phyloP scores from a whole-genome alignment of 2,113 vertebrate species.

The Herpetotheres cachinnans region DNA sequence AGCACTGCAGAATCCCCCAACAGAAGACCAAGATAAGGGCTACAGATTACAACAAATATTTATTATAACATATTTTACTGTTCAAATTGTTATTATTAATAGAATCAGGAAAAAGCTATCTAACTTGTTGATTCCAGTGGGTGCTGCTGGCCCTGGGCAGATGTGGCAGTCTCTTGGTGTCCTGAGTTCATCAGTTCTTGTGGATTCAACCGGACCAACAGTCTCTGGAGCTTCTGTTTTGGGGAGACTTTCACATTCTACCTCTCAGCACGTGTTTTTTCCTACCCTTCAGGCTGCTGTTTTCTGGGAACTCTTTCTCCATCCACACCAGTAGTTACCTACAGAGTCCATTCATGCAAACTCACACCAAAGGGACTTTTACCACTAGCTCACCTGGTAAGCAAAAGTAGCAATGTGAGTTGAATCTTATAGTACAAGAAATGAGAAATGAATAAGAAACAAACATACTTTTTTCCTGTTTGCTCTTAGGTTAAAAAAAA shows the following conservation, averaged over 20 bases:
- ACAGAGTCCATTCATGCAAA: not conserved
- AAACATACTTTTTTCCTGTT: not conserved
- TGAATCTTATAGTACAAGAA: not conserved
- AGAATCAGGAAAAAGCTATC: not conserved
- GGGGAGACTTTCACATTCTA: not conserved
- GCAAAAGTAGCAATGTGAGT: not conserved
- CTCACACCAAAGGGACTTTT: not conserved
- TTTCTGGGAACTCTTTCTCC: not conserved
- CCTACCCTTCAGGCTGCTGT: not conserved
- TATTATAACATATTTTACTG: not conserved
- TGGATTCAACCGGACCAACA: not conserved
- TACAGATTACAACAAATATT: not conserved
- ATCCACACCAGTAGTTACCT: not conserved
- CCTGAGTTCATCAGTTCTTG: not conserved
- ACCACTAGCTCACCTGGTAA: not conserved
- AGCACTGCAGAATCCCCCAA: not conserved
- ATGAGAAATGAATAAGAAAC: not conserved
- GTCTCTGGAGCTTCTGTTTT: not conserved
- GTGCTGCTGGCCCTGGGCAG: not conserved
- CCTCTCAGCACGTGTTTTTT: not conserved
- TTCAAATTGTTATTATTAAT: not conserved
- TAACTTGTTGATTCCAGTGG: not conserved
- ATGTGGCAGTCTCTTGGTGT: not conserved
- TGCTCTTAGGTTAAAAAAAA: not conserved
- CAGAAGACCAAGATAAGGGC: not conserved